A percentile compares a stretch with the other conserved stretches of the same genome.
These are phyloP conservation scores for Mus minutoides DNA, from an alignment of 2,797 vertebrate species.

Conservation along the genomic window DNA sequence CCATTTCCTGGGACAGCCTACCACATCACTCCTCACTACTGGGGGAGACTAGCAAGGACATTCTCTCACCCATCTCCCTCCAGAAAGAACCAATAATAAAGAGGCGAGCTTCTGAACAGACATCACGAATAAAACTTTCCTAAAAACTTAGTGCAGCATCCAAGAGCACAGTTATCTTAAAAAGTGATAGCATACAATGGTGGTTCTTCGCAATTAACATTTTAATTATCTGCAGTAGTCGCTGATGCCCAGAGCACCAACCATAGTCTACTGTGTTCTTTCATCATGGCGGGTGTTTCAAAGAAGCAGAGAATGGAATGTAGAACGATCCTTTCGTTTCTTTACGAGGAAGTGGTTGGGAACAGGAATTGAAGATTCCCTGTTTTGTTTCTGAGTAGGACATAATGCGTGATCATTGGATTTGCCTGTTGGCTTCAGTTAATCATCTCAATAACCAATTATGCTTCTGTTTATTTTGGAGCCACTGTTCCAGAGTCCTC, in stretches of 20 bases:
- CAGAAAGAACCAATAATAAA: conserved; percentile 6
- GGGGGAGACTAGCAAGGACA: neutral
- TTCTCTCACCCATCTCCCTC: neutral
- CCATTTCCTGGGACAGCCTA: neutral
- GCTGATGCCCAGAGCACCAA: neutral
- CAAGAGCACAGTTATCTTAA: neutral
- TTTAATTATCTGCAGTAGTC: conserved; percentile 56
- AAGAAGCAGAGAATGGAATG: conserved; percentile 23
- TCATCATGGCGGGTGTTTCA: neutral
- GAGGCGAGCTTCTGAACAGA: neutral
- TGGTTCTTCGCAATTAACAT: conserved; percentile 30
- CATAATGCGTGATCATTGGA: conserved; percentile 38
- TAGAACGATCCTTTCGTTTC: conserved; percentile 38
- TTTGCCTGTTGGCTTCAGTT: conserved; percentile 67
- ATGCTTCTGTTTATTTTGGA: conserved; percentile 62
- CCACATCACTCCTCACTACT: neutral
- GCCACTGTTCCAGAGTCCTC: neutral
- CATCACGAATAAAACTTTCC: conserved; percentile 12
- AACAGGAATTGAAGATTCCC: neutral
- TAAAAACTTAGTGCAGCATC: neutral
- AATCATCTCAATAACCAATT: conserved; percentile 53
- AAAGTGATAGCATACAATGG: neutral
- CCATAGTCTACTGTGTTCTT: conserved; percentile 22
- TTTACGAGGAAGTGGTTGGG: neutral
- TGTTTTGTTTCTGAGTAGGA: neutral